Percentiles rank a stretch among this genome's conserved stretches.
Evolutionary conservation across 2,888 invertebrate genomes (phyloP).

Genomic region (Leptura quadrifasciata): DNA sequence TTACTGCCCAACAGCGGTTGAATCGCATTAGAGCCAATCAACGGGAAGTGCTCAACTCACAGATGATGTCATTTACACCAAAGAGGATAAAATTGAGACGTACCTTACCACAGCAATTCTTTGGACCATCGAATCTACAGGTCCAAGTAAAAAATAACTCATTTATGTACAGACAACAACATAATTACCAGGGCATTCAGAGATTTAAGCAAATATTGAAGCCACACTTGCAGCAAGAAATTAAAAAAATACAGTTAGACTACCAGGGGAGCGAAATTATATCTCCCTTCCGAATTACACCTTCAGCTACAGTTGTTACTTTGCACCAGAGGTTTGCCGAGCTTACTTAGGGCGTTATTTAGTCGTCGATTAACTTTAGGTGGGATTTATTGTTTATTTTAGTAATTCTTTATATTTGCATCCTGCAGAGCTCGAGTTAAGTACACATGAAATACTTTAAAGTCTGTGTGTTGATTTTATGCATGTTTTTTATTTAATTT

Average conservation of each 20-base stretch:
- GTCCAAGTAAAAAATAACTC: slow-evolving; percentile 56
- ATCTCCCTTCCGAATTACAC: slow-evolving; percentile 50
- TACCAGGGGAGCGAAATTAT: slow-evolving; percentile 44
- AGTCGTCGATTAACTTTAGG: neutral
- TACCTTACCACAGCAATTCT: slow-evolving; percentile 23
- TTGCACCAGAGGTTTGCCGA: slow-evolving; percentile 46
- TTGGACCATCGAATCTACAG: slow-evolving; percentile 48
- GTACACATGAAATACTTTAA: too few species aligned
- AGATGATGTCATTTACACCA: neutral
- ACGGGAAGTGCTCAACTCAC: slow-evolving; percentile 17
- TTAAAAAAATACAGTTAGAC: slow-evolving; percentile 56
- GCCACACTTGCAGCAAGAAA: slow-evolving; percentile 56
- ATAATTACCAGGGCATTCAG: slow-evolving; percentile 9
- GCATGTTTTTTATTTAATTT: too few species aligned
- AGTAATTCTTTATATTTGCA: neutral
- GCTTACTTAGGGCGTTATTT: neutral
- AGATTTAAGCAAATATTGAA: slow-evolving; percentile 57
- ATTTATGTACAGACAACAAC: slow-evolving; percentile 3
- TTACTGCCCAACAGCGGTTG: slow-evolving; percentile 29
- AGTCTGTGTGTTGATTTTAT: too few species aligned
- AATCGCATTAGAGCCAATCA: slow-evolving; percentile 29
- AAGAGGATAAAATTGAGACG: slow-evolving; percentile 45
- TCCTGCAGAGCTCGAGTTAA: too few species aligned
- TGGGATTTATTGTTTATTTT: slow-evolving; percentile 9
- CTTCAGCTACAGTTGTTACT: slow-evolving; percentile 49